Conservation (phyloP, 2,797 vertebrate species). For the Scleropages formosus region DNA sequence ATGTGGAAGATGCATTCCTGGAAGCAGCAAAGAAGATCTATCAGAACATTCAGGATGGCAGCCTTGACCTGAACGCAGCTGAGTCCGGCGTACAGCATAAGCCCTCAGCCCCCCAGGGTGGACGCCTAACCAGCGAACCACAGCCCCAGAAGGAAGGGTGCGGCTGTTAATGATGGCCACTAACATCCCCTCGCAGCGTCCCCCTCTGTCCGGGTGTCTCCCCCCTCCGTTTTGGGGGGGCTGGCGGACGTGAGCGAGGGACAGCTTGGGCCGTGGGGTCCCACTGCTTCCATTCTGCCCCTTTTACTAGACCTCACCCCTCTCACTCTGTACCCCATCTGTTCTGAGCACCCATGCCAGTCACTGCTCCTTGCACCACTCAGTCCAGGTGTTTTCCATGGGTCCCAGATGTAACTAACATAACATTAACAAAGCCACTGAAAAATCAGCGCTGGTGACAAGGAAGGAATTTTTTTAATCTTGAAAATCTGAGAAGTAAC, state of each 20-base stretch:
- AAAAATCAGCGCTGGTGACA: constrained; percentile 12
- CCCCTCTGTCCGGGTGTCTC: constrained; percentile 36
- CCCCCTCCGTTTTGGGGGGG: constrained; percentile 48
- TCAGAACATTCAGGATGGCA: constrained; percentile 97
- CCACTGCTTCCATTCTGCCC: constrained; percentile 50
- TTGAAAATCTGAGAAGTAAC: constrained; percentile 36
- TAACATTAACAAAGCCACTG: constrained; percentile 24
- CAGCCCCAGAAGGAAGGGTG: constrained; percentile 93
- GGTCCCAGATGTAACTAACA: constrained; percentile 41
- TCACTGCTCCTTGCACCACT: constrained; percentile 31
- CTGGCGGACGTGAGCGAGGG: constrained; percentile 54
- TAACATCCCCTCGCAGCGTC: constrained; percentile 27
- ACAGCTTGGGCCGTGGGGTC: constrained; percentile 33
- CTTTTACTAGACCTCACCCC: neutral
- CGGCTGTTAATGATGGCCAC: constrained; percentile 84
- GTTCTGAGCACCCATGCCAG: constrained; percentile 29
- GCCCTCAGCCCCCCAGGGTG: constrained; percentile 88
- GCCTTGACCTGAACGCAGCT: constrained; percentile 93
- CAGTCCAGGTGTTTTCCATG: constrained; percentile 34
- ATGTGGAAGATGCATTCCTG: constrained; percentile 93
- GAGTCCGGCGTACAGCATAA: constrained; percentile 97
- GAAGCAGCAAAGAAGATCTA: constrained; percentile 98
- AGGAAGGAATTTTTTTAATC: constrained; percentile 27
- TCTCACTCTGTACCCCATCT: constrained; percentile 24
- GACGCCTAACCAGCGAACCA: constrained; percentile 86